Base-by-base conservation (phyloP, 2,797 vertebrate genomes). In the Lophura swinhoii region DNA sequence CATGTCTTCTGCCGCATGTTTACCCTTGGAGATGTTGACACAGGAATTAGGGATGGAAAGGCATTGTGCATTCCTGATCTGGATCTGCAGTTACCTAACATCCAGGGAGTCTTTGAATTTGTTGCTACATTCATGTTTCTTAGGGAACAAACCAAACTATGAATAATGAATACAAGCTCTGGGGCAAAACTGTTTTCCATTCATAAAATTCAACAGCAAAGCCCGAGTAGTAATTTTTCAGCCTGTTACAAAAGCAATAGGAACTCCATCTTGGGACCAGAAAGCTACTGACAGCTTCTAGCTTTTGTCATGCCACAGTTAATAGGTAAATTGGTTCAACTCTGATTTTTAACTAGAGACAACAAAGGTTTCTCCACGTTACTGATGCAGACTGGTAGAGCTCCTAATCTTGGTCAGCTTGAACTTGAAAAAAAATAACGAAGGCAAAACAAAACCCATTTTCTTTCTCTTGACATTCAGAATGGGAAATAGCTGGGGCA, bases 121-220 rank as follows among this genome's bases (percentile, higher is more conserved):
- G 29, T 78, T 96, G 41, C 59, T 73, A 23, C 64, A 84, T 94
- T 87, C 23, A 44, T 84, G 62, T 58, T 94, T 82, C 58, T 94
- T 85, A 51, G 21, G 53, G 72, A 95, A 48, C 39, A 87, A 84
- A 77, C 21, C 11, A 85, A 90, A 29, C 72, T 72, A 76, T 84
- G 76, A 94, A 72, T 86, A 91, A 91, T 68, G 89, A 81, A 92
- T 84, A 44, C 6, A 58, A 84, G 76, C 73, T 96, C 84, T 91
- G 67, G 59, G 90, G 67, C 55, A 87, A 92, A 93, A 78, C 14
- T 7, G 0, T 41, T 89, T 88, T 62, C 56, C 84, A 80, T 96
- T 95, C 75, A 92, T 78, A 94, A 93, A 95, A 93, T 88, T 53
- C 35, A 88, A 1, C 53, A 39, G 35, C 89, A 67, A 86, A 91